Base-by-base conservation (phyloP, 2,888 invertebrate genomes). In the Dendrolimus pini region DNA sequence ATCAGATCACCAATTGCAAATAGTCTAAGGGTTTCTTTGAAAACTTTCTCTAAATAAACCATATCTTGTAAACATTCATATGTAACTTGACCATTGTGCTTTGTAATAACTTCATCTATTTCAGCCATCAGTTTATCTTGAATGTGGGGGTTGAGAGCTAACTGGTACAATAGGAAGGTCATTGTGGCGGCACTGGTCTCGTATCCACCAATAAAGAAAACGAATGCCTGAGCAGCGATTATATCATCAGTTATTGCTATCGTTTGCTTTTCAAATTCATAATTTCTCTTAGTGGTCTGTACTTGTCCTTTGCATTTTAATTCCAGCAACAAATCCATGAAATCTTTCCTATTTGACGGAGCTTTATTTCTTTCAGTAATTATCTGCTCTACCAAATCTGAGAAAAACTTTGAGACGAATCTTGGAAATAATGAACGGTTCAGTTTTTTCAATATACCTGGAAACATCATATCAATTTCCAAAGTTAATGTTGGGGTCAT, bases 171-270 rank as follows among this genome's bases (percentile, higher is more conserved):
- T 52, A 80, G 61, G 55, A 78, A 86, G 0, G 80, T 61, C 62
- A 89, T 72, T 0, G 85, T 80, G 0, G 84, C 80, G 0, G 90
- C 82, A 53, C 81, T 83, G 1, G 89, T 89, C 62, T 89, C 90
- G 62, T 83, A 90, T 0, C 90, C 90, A 9, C 80, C 91, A 1
- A 74, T 70, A 59, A 85, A 89, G 64, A 91, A 89, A 13, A 87
- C 70, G 63, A 87, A 83, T 1, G 82, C 81, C 64, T 90, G 87
- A 0, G 87, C 82, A 1, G 77, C 75, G 18, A 86, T 80, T 0
- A 83, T 54, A 14, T 67, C 70, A 1, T 83, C 76, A 6, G 77
- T 77, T 10, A 84, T 61, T 13, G 8, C 57, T n/a, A 0, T 56
- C 14, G 7, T 65, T 58, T 18, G 63, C 55, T 1, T 7, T 30